Base-by-base conservation (phyloP, 2,113 vertebrate genomes). In the Bagarius yarrelli region DNA sequence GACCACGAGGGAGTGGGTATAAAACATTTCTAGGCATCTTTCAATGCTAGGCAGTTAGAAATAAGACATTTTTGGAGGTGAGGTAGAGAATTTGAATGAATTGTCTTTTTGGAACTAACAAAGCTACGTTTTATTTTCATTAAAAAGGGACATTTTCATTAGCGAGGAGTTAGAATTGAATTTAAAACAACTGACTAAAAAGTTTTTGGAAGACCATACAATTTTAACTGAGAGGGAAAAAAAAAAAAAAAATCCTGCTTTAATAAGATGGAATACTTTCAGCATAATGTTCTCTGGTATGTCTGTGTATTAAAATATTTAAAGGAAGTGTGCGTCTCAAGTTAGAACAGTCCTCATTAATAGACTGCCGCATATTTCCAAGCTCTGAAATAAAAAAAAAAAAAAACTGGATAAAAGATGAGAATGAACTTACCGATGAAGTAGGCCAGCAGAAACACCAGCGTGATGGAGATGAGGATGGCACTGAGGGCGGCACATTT, bases 401-500 rank as follows among this genome's bases (percentile, higher is more conserved):
- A 47, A n/a, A n/a, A n/a, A 23, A 59, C 23, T 36, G 44, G 23
- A 47, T 44, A 47, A 47, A 59, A 44, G 78, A 70, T 27, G 34
- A 36, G 77, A 8, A 57, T 40, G 32, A 76, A 59, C 73, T 98
- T 94, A 99, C 98, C 97, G 61, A 99, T 96, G 83, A 99, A 99
- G 92, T 99, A 99, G 0, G 96, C 96, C 90, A 99, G 91, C 82
- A 99, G 93, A 88, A 98, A 93, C 86, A 99, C 93, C 87, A 99
- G 93, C 0, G 95, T 94, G 86, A 97, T 92, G 0, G 98, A 98
- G 93, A 98, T 92, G 93, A 97, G 90, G 81, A 99, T 98, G 91
- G 97, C 96, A 81, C 96, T 97, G 89, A 99, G 93, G 36, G 98
- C 98, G 0, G 97, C 95, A 2, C 97, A 99, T 88, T 98, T 98